These are phyloP conservation scores for Drosophila anomelani DNA, from an alignment of 2,888 invertebrate species.

Conservation along the genomic window DNA sequence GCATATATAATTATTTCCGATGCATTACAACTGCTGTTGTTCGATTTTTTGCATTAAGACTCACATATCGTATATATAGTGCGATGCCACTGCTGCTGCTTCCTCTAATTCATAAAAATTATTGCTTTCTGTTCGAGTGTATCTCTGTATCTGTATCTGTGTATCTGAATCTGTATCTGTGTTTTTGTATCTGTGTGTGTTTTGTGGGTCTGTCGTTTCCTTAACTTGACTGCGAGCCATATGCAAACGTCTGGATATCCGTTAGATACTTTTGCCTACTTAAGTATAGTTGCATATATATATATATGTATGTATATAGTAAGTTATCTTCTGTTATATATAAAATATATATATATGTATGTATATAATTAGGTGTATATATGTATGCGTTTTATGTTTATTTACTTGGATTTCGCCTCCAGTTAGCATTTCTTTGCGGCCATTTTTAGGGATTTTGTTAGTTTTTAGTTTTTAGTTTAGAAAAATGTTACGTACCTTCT, in stretches of 20 bases:
- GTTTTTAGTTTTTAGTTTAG: conserved; percentile 57
- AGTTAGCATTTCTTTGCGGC: conserved; percentile 47
- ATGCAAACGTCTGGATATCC: conserved; percentile 70
- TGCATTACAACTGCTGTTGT: conserved; percentile 20
- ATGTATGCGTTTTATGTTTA: conserved; percentile 57
- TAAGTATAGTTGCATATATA: conserved; percentile 51
- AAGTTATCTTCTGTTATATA: conserved; percentile 61
- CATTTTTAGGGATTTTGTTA: conserved; percentile 44
- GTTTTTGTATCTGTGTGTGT: conserved; percentile 26
- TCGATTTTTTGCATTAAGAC: conserved; percentile 18
- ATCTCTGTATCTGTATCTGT: conserved; percentile 34
- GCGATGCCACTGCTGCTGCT: conserved; percentile 68
- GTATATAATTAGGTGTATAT: conserved; percentile 63
- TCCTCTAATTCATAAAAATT: conserved; percentile 77
- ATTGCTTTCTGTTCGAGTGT: conserved; percentile 66
- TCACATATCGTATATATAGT: conserved; percentile 49
- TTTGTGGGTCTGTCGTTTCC: conserved; percentile 45
- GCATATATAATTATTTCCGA: conserved; percentile 49
- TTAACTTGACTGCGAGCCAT: conserved; percentile 73
- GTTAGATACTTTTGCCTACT: conserved; percentile 66
- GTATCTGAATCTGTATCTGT: conserved; percentile 26
- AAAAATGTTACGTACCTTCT: conserved; percentile 73
- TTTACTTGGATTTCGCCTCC: conserved; percentile 43
- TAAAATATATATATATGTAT: conserved; percentile 68
- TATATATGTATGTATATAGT: conserved; percentile 38